Evolutionary conservation across 1,140 invertebrate species (phyloP), one percentile per base, ranked within the genome.

Genomic region (Wiebesia pumilae): DNA sequence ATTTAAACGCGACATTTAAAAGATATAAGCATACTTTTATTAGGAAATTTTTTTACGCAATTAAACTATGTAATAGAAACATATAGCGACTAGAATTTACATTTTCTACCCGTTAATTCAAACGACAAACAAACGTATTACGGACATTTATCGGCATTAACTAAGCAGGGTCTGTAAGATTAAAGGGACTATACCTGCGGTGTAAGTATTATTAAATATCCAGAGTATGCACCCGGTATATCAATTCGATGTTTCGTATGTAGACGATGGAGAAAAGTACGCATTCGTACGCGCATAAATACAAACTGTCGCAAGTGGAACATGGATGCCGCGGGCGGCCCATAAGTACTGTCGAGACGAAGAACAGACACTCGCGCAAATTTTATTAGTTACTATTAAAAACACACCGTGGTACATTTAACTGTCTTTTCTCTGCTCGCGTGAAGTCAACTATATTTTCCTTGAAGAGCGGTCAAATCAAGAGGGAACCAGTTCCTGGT

Each of bases 311-410:
- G 58, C 58, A 62, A 62, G 24, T 27, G 58, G 10, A 73, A 27
- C 3, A 40, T 3, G 30, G 62, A 19, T 4, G 35, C 33, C n/a
- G 16, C n/a, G n/a, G 10, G 38, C 33, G 12, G 16, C 0, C 62
- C 3, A 16, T 12, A 87, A 87, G 79, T 67, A 40, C 84, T 80
- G 73, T 84, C 89, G 85, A 89, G 87, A 88, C 87, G 83, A 75
- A 81, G 87, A 85, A 87, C 79, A 86, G 88, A 86, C 85, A 87
- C 69, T 51, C 69, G 82, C 40, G 51, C 78, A 77, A 77, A n/a
- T 84, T 88, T 89, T 89, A 91, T 91, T 90, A 90, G 89, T 82
- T 82, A 69, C 85, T 86, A 89, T 90, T 89, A 88, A 90, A 90
- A 90, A 89, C 87, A 88, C 69, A 87, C 19, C 62, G 33, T 33